These are phyloP conservation scores for Thunnus maccoyii DNA, from an alignment of 2,113 vertebrate genomes.

Conservation along the genomic window DNA sequence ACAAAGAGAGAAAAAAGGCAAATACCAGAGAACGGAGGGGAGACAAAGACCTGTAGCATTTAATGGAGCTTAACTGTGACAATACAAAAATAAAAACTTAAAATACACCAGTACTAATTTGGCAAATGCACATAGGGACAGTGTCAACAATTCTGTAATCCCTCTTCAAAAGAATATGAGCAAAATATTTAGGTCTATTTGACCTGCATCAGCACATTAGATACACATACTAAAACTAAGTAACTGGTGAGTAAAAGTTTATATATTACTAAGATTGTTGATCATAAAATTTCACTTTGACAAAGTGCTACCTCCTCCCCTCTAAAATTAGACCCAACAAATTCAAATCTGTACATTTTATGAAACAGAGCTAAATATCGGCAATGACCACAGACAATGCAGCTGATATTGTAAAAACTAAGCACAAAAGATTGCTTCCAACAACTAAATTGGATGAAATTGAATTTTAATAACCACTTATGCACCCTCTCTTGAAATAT, in stretches of 20 bases:
- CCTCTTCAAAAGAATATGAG: background rate
- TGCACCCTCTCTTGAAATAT: constrained; percentile 1
- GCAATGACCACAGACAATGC: background rate
- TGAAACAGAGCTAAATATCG: constrained; percentile 6
- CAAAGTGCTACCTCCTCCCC: background rate
- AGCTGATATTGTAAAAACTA: constrained; percentile 1
- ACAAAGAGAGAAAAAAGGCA: constrained; percentile 54
- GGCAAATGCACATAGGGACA: constrained; percentile 1
- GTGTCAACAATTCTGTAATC: constrained; percentile 10
- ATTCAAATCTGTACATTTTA: constrained; percentile 23
- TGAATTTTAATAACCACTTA: background rate
- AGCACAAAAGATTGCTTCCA: background rate
- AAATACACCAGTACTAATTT: constrained; percentile 24
- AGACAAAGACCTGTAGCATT: constrained; percentile 62
- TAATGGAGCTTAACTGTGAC: constrained; percentile 41
- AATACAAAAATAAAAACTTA: constrained; percentile 23
- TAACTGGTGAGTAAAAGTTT: background rate
- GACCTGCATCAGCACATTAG: constrained; percentile 1
- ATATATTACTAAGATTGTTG: constrained; percentile 16
- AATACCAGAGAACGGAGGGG: constrained; percentile 53
- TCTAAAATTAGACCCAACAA: constrained; percentile 22
- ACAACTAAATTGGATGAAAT: background rate
- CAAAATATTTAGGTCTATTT: constrained; percentile 29
- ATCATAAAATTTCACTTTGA: constrained; percentile 33
- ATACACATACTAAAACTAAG: constrained; percentile 7